Conservation (phyloP, 2,797 vertebrate genomes). For the Danio jaintianensis region DNA sequence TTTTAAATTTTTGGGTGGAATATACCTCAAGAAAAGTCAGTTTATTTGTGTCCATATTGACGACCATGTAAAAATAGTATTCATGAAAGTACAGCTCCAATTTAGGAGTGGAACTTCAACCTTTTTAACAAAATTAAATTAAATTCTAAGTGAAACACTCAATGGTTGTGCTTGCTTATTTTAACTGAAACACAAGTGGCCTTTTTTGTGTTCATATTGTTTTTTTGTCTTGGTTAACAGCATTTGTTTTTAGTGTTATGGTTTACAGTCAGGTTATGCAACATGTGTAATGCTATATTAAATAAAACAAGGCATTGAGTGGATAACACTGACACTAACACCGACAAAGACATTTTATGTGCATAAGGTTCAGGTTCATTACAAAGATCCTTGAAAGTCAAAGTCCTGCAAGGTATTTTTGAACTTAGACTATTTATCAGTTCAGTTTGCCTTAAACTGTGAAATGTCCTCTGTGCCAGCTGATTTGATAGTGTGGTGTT, state of each 20-base stretch:
- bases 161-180: too few species aligned
- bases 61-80: not conserved
- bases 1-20: not conserved
- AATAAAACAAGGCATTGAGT: not conserved
- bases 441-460: slow-evolving; percentile 46
- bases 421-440: slow-evolving; percentile 48
- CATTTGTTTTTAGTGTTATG: not conserved
- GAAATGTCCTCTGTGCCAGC: slow-evolving; percentile 37
- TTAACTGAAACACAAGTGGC: not conserved
- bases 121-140: not conserved
- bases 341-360: too few species aligned
- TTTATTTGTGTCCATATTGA: not conserved
- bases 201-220: not conserved
- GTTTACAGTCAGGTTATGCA: not conserved
- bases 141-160: too few species aligned
- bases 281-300: not conserved
- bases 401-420: slow-evolving; percentile 36
- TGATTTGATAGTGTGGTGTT: slow-evolving; percentile 46
- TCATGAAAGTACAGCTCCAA: not conserved
- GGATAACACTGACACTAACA: too few species aligned
- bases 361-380: not conserved
- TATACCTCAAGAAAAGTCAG: not conserved
- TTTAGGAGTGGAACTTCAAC: not conserved
- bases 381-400: slow-evolving; percentile 43
- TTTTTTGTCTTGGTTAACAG: not conserved